These are phyloP conservation scores for Acridotheres tristis DNA, from an alignment of 2,797 vertebrate species.

Conservation along the genomic window DNA sequence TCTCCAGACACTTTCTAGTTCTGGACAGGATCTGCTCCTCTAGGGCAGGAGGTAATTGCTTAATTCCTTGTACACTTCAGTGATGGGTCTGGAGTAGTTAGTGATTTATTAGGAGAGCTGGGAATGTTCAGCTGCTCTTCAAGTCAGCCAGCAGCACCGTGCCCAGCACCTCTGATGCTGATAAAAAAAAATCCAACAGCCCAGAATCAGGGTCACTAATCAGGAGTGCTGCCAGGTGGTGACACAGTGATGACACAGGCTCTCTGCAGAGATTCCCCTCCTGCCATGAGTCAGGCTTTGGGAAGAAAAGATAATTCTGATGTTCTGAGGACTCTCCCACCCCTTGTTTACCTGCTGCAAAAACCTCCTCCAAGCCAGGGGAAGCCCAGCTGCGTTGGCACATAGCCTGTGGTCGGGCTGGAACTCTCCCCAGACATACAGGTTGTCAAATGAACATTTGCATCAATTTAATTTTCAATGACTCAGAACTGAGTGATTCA, in stretches of 20 bases:
- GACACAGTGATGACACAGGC: background rate
- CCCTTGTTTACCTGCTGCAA: background rate
- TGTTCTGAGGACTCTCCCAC: background rate
- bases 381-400: background rate
- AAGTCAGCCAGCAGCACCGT: background rate
- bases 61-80: constrained; percentile 36
- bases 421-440: background rate
- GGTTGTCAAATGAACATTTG: constrained; percentile 44
- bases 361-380: background rate
- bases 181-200: background rate
- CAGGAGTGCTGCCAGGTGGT: background rate
- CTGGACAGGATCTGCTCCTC: constrained; percentile 16
- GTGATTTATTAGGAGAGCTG: constrained; percentile 41
- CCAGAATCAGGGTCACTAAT: background rate
- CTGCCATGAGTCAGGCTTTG: background rate
- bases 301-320: background rate
- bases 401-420: background rate
- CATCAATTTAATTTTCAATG: constrained; percentile 61
- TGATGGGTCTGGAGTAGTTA: constrained; percentile 16
- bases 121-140: background rate
- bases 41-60: constrained; percentile 55
- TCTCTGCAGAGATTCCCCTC: background rate
- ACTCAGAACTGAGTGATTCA: constrained; percentile 63
- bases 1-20: background rate
- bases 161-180: background rate